phyloP scores from a whole-genome alignment of 1,140 invertebrate species.

The Pectinophora gossypiella region DNA sequence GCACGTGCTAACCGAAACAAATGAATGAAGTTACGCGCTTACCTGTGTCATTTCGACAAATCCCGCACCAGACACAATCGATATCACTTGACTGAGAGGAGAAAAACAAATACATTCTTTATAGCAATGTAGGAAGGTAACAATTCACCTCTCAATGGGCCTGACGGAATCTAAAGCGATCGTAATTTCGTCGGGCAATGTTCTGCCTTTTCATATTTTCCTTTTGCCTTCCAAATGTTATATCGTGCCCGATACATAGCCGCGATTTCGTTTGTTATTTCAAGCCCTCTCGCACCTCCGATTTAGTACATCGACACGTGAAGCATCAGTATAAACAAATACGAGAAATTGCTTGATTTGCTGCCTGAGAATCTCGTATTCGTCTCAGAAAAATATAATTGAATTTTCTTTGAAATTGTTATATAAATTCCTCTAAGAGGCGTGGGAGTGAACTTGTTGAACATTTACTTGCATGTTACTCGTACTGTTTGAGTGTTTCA shows the following conservation, averaged over 20 bases:
- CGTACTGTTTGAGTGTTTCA: too few relatives aligned
- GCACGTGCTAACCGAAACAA: constrained; percentile 1
- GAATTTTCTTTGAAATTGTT: too few relatives aligned
- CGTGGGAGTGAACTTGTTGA: too few relatives aligned
- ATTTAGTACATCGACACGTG: constrained; percentile 53
- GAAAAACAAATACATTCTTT: constrained; percentile 67
- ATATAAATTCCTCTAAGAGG: too few relatives aligned
- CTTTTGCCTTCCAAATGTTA: constrained; percentile 61
- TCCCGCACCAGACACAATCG: constrained; percentile 26
- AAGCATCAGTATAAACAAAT: constrained; percentile 51
- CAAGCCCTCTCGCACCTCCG: constrained; percentile 38
- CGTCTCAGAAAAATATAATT: too few relatives aligned
- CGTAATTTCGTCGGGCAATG: constrained; percentile 71
- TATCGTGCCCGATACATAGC: constrained; percentile 51
- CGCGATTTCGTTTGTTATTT: constrained; percentile 67
- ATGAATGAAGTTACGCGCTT: background rate
- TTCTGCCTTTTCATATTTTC: constrained; percentile 71
- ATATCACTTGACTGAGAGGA: constrained; percentile 30
- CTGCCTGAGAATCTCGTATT: too few relatives aligned
- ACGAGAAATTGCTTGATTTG: constrained; percentile 5
- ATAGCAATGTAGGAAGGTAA: constrained; percentile 65
- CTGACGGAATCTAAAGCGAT: constrained; percentile 69
- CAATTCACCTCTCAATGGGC: constrained; percentile 68
- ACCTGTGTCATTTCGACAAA: background rate
- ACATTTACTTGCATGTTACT: too few relatives aligned